Evolutionary conservation across 2,113 vertebrate genomes (phyloP), one percentile per base, ranked within the genome.

Genomic region (Noturus placidus): DNA sequence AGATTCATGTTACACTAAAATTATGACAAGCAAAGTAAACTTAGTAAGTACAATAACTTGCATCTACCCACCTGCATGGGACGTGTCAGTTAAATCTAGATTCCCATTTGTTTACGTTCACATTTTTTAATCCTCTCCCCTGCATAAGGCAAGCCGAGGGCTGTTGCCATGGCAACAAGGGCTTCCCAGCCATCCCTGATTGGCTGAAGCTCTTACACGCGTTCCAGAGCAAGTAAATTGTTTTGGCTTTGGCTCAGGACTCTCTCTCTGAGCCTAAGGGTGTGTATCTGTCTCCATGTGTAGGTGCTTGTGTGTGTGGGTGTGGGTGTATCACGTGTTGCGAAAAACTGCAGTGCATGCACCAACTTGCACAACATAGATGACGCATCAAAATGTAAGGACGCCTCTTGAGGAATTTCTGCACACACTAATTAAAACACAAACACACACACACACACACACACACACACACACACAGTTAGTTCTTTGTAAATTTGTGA

Each of bases 81-180:
- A 89, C 27, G 3, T 63, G 70, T 86, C 87, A 54, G 79, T 86
- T 50, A 42, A 76, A 35, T 78, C 54, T 59, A 35, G 56, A 87
- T 30, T 72, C 82, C 56, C 57, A 15, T 86, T 87, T 57, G 63
- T 84, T 88, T 86, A 69, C 4, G n/a, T 54, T 59, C 56, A 42
- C 54, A 27, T 88, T 70, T 83, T 80, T 57, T 25, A 81, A 81
- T 82, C 87, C 59, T 87, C 69, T 69, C 69, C 77, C 46, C 67
- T 85, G 56, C 30, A 85, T 72, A 87, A 89, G 83, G 20, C 61
- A 85, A 82, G 83, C 90, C 70, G 82, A 87, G 52, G 87, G 52
- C 90, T 90, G 88, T 90, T 86, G 88, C 88, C 83, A 90, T 90
- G 27, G 90, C 57, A 90, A 90, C 90, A 90, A 77, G 42, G 63